Conservation (phyloP, 1,140 invertebrate species). For the Anthonomus grandis region DNA sequence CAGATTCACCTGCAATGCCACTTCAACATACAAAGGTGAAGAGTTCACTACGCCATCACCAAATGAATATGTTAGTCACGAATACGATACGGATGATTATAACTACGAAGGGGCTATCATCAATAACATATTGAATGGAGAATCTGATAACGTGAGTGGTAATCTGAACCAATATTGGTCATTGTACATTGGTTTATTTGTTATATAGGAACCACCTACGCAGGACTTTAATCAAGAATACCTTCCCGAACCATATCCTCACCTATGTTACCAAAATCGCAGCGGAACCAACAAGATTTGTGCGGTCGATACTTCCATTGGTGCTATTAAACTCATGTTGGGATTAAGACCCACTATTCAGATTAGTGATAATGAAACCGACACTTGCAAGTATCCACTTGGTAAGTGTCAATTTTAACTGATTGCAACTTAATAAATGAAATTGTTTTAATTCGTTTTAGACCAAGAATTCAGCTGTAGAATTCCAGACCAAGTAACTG, state of each 20-base stretch:
- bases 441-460: constrained; percentile 33
- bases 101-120: constrained; percentile 25
- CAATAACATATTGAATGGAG: constrained; percentile 22
- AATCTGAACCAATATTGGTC: neutral
- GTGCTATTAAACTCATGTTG: constrained; percentile 53
- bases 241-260: constrained; percentile 52
- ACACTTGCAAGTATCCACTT: constrained; percentile 45
- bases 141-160: too few species aligned
- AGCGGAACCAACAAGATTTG: constrained; percentile 51
- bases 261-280: constrained; percentile 57
- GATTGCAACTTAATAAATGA: neutral
- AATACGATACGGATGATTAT: constrained; percentile 44
- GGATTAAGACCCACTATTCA: constrained; percentile 50
- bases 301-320: constrained; percentile 59
- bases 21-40: constrained; percentile 42
- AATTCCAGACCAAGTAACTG: constrained; percentile 49
- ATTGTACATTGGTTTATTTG: neutral
- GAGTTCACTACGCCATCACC: constrained; percentile 22
- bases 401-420: constrained; percentile 27
- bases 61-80: constrained; percentile 37
- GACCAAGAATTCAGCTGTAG: constrained; percentile 56
- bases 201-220: neutral
- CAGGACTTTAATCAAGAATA: constrained; percentile 9
- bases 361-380: constrained; percentile 47
- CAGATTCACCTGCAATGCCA: constrained; percentile 56